Evolutionary conservation across 2,888 invertebrate genomes (phyloP).

Genomic region (Trichogramma evanescens): DNA sequence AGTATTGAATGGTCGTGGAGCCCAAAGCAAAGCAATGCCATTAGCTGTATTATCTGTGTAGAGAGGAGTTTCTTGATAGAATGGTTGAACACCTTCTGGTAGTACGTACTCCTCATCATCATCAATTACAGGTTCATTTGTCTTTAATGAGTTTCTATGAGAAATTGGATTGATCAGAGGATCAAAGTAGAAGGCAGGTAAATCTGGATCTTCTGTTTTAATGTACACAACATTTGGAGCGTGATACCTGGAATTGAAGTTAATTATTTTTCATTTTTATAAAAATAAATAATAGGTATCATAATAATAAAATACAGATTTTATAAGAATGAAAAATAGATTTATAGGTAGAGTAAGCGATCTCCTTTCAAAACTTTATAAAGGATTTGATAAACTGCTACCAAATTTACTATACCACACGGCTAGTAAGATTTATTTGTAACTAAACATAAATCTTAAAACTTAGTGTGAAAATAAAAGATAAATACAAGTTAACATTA

Average conservation of each 20-base stretch:
- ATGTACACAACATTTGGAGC: slow-evolving; percentile 98
- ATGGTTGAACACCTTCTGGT: slow-evolving; percentile 84
- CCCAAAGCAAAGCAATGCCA: slow-evolving; percentile 94
- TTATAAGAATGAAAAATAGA: slow-evolving; percentile 5
- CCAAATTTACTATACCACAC: slow-evolving; percentile 51
- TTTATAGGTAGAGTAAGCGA: slow-evolving; percentile 55
- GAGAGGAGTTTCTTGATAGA: slow-evolving; percentile 88
- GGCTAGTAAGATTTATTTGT: slow-evolving; percentile 51
- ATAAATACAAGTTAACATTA: neutral
- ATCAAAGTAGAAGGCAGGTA: slow-evolving; percentile 99
- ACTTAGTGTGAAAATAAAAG: slow-evolving; percentile 39
- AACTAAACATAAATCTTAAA: slow-evolving; percentile 40
- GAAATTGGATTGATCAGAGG: slow-evolving; percentile 99
- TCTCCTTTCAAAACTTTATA: slow-evolving; percentile 46
- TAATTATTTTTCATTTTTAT: slow-evolving; percentile 1
- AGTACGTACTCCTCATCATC: slow-evolving; percentile 92
- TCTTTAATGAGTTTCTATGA: slow-evolving; percentile 81
- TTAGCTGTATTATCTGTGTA: slow-evolving; percentile 99
- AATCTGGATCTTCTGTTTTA: slow-evolving; percentile 98
- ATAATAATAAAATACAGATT: neutral
- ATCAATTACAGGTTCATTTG: slow-evolving; percentile 79
- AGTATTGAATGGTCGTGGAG: slow-evolving; percentile 95
- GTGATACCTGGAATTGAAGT: slow-evolving; percentile 74
- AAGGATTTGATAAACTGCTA: slow-evolving; percentile 53
- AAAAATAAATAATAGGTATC: neutral